Evolutionary conservation across 2,888 invertebrate genomes (phyloP), one percentile per base, ranked within the genome.

Genomic region (Agrochola lychnidis): DNA sequence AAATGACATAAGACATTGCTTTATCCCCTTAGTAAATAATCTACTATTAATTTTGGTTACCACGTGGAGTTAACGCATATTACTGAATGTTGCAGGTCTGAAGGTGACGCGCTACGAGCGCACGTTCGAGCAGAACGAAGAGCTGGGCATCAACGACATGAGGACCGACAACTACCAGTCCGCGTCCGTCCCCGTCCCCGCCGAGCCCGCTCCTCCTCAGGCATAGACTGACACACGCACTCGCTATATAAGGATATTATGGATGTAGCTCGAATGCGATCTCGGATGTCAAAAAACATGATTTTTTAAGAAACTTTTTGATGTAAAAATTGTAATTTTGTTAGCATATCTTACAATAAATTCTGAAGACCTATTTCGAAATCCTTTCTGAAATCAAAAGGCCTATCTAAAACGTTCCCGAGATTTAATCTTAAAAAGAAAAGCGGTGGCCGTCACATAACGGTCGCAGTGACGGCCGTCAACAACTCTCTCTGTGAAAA

Each of bases 71-170:
- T 40, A 16, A 9, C 25, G 19, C 25, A 25, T 22, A 7, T 30
- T 6, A 7, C 66, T 51, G 25, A 9, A 42, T 14, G 76, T 76
- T 78, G 0, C 92, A 97, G 97, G 97, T 79, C 95, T 99, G 83
- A 97, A 96, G 80, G 97, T 99, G 25, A 97, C 97, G 0, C 97
- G 97, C 57, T 99, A 99, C 93, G 98, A 98, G 76, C 97, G 99
- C 68, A 97, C 96, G 0, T 98, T 97, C 90, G 99, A 99, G 14
- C 99, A 99, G 92, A 99, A 99, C 92, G 99, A 99, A 76, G 98
- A 99, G 72, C 96, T 99, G 2, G 99, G 99, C 0, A 94, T 99
- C 40, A 99, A 99, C 92, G 99, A 99, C 92, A 99, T 99, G 97
- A 99, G 98, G 94, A 98, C 99, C 0, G 99, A 99, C 89, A 97